Percentiles rank a stretch among this genome's conserved stretches.
Evolutionary conservation across 1,140 invertebrate species (phyloP).

Genomic region (Zaprionus africanus): DNA sequence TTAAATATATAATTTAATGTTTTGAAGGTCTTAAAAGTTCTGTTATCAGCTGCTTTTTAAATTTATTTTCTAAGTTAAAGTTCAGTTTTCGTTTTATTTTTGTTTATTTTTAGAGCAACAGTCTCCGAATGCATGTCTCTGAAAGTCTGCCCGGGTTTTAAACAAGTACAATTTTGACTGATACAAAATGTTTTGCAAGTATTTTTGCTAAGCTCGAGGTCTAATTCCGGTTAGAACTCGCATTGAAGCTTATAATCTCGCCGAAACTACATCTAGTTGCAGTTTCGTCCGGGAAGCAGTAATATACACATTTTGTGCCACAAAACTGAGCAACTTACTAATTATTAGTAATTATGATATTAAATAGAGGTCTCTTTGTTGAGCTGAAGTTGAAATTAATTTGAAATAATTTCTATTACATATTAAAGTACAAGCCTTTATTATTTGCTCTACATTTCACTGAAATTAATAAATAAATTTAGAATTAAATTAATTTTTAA

Average conservation of each 20-base stretch:
- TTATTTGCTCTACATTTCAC: too few relatives aligned
- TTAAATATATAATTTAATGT: too few relatives aligned
- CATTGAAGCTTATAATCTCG: too few relatives aligned
- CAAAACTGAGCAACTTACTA: not conserved
- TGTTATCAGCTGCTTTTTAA: not conserved
- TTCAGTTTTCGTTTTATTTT: too few relatives aligned
- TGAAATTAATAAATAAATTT: too few relatives aligned
- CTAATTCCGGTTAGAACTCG: too few relatives aligned
- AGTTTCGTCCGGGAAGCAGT: not conserved
- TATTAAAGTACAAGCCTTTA: too few relatives aligned
- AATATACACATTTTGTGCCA: too few relatives aligned
- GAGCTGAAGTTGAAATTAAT: not conserved
- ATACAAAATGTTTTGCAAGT: not conserved
- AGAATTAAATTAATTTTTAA: too few relatives aligned
- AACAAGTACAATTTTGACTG: not conserved
- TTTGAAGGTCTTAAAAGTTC: not conserved
- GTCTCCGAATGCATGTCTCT: not conserved
- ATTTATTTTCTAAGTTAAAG: not conserved
- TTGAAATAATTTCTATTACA: too few relatives aligned
- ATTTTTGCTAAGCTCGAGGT: not conserved
- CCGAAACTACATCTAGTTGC: too few relatives aligned
- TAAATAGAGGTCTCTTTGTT: not conserved
- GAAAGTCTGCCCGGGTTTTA: not conserved
- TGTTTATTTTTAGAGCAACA: too few relatives aligned
- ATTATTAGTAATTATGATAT: not conserved